These are phyloP conservation scores for Acomys russatus DNA, from an alignment of 2,797 vertebrate genomes.

Conservation along the genomic window DNA sequence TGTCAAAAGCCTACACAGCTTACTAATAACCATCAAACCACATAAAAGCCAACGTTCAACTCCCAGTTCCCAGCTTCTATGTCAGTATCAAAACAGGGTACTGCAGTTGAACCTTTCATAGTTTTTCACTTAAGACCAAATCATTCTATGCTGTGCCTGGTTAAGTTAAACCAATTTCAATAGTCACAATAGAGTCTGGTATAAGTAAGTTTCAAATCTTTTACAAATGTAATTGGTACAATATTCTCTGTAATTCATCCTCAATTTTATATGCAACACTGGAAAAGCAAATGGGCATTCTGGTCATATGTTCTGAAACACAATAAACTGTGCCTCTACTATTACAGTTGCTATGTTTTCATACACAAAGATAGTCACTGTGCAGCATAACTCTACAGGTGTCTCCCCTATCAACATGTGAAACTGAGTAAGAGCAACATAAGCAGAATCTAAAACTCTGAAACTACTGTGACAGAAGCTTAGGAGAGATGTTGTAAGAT, in stretches of 20 bases:
- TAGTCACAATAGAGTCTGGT: conserved; percentile 3
- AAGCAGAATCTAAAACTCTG: conserved; percentile 38
- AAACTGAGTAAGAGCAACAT: neutral
- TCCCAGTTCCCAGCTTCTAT: conserved; percentile 16
- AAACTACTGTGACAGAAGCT: neutral
- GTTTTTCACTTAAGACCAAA: conserved; percentile 22
- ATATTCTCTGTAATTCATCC: conserved; percentile 57
- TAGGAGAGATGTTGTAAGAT: neutral
- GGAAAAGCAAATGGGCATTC: conserved; percentile 2
- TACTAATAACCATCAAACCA: conserved; percentile 46
- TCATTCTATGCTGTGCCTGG: neutral
- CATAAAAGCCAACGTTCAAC: neutral
- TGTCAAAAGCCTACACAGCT: neutral
- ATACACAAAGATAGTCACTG: conserved; percentile 44
- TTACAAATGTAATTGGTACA: neutral
- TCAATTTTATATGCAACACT: conserved; percentile 35
- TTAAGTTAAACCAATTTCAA: conserved; percentile 64
- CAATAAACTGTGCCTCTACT: conserved; percentile 37
- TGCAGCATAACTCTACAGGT: conserved; percentile 2
- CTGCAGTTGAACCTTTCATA: neutral
- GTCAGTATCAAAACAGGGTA: neutral
- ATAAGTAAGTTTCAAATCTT: conserved; percentile 47
- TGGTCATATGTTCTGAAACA: neutral
- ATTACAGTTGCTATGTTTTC: neutral
- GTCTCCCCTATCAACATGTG: conserved; percentile 35